Evolutionary conservation across 2,113 vertebrate species (phyloP), one percentile per base, ranked within the genome.

Genomic region (Damaliscus lunatus): DNA sequence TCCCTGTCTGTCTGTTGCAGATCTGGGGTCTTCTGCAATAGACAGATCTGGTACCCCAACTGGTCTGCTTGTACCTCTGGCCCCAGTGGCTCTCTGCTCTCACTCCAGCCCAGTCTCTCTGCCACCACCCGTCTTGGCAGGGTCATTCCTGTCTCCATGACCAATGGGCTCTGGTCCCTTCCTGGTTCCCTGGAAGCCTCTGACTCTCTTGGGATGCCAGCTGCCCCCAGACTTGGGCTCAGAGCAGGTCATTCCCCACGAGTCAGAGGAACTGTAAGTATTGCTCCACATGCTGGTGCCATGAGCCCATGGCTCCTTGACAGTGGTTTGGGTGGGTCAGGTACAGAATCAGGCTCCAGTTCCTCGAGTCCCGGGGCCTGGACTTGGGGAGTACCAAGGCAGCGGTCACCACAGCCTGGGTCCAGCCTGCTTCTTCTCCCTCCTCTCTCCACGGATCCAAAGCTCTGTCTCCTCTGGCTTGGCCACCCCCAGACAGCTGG

Each of bases 1-100:
- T 2, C 67, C 6, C 19, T 0, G 0, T 17, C 40, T 2, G 5
- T 25, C 60, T 43, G 1, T 33, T 48, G 57, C 14, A 29, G 48
- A 46, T 31, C 92, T 62, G 59, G 48, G 25, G 46, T 52, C 86
- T 52, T 52, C 21, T n/a, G n/a, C n/a, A 71, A 1, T 40, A 71
- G 67, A 12, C 67, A 40, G 67, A 7, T 23, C 46, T 78, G 52
- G 52, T 2, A n/a, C 17, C 67, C 88, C 53, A 55, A 6, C 36
- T 31, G 23, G 10, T 88, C 48, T 81, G 57, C 29, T 88, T 71
- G 25, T 82, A 12, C 48, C 7, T 55, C 19, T 5, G 31, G 60
- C 19, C 21, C 81, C 60, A 13, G 19, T n/a, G 29, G 46, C 29
- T n/a, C 31, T 36, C 8, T 59, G 74, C 33, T 82, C 52, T 40